A percentile compares a stretch with the other conserved stretches of the same genome.
These are phyloP conservation scores for Malaclemys terrapin DNA, from an alignment of 2,113 vertebrate species.

Conservation along the genomic window DNA sequence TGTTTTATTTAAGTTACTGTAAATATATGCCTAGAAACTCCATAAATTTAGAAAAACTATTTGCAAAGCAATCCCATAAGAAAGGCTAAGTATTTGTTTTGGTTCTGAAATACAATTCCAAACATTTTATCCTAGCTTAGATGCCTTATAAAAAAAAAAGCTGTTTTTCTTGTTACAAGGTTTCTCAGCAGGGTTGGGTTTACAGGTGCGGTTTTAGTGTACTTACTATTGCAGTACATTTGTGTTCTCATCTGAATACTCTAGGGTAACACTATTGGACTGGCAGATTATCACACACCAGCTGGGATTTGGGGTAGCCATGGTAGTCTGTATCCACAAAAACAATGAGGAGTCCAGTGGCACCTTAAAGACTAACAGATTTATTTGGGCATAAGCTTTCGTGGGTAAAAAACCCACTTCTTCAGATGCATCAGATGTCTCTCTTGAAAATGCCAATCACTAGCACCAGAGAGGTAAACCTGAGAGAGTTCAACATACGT, in stretches of 20 bases:
- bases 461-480: background rate
- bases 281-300: fast-evolving
- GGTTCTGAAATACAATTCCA: background rate
- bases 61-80: background rate
- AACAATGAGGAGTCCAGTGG: too few relatives aligned
- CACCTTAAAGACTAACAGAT: too few relatives aligned
- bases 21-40: background rate
- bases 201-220: background rate
- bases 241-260: background rate
- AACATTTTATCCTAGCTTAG: background rate
- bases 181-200: background rate
- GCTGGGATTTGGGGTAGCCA: background rate
- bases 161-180: too few relatives aligned
- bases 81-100: background rate
- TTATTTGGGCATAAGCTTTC: too few relatives aligned
- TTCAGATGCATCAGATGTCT: background rate
- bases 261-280: background rate
- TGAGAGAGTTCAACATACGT: background rate
- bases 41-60: fast-evolving
- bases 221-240: fast-evolving
- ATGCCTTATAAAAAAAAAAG: too few relatives aligned
- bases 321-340: too few relatives aligned
- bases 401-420: too few relatives aligned
- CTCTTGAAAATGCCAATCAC: background rate
- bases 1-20: background rate